Conservation (phyloP, 2,113 vertebrate genomes). For the Vimba vimba region DNA sequence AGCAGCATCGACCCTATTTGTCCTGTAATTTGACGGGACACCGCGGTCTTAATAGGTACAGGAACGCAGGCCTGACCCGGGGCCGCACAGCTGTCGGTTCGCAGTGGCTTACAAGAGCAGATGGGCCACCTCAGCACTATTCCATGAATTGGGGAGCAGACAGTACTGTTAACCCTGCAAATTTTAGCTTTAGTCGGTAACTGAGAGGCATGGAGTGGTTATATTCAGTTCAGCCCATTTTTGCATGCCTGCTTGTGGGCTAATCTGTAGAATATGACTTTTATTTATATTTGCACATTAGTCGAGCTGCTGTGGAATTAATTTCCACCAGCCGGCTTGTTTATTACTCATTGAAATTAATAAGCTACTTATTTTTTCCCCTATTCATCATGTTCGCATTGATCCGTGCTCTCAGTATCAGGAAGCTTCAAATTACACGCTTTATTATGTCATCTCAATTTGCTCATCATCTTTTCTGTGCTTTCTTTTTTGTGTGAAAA, state of each 20-base stretch:
- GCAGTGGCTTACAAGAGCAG: slow-evolving; percentile 34
- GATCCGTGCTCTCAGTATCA: slow-evolving; percentile 41
- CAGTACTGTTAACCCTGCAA: background rate
- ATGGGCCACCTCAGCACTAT: slow-evolving; percentile 38
- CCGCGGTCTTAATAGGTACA: slow-evolving; percentile 12
- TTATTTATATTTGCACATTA: slow-evolving; percentile 6
- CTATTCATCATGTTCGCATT: slow-evolving; percentile 34
- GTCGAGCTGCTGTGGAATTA: slow-evolving; percentile 58
- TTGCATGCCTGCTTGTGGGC: background rate
- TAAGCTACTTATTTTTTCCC: slow-evolving; percentile 48
- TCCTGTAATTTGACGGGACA: slow-evolving; percentile 24
- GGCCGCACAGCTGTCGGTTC: slow-evolving; percentile 45
- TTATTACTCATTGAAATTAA: slow-evolving; percentile 56
- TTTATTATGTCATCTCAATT: slow-evolving; percentile 4
- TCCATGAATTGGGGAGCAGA: background rate
- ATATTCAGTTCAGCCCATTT: background rate
- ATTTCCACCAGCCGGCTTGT: slow-evolving; percentile 34
- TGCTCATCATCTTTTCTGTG: background rate
- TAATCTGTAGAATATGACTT: background rate
- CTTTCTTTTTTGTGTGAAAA: background rate
- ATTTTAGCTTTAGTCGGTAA: background rate
- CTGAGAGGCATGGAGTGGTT: background rate
- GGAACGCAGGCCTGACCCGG: background rate
- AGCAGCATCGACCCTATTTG: slow-evolving; percentile 4
- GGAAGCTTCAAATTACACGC: background rate